phyloP scores from a whole-genome alignment of 1,140 invertebrate species.

The Ridgeia piscesae region DNA sequence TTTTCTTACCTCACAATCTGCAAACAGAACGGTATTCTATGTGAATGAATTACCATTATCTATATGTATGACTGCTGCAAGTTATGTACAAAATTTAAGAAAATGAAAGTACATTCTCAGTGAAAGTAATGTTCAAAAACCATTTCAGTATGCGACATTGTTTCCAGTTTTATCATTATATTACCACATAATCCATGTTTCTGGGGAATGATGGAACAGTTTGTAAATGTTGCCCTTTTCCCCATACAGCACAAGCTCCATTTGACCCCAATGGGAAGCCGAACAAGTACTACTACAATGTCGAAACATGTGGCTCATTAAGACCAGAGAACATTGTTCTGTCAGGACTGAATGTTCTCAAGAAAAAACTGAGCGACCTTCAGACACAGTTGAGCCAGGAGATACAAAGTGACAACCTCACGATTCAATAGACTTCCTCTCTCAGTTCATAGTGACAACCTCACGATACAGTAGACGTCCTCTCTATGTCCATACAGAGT shows the following conservation, averaged over 20 bases:
- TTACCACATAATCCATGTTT: no score
- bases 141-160: neutral
- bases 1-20: no score
- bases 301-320: constrained; percentile 90
- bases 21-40: no score
- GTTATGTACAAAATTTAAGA: no score
- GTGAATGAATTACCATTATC: no score
- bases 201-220: neutral
- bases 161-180: neutral
- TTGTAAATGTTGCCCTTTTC: neutral
- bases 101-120: no score
- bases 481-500: no score
- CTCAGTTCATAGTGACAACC: no score
- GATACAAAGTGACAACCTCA: constrained; percentile 45
- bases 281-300: constrained; percentile 96
- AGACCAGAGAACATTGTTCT: constrained; percentile 96
- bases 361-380: constrained; percentile 94
- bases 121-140: neutral
- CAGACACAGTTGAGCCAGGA: constrained; percentile 69
- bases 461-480: constrained; percentile 22
- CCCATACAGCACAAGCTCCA: constrained; percentile 77
- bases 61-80: no score
- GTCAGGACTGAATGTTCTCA: constrained; percentile 88
- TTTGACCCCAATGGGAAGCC: constrained; percentile 93
- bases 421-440: constrained; percentile 21